A percentile compares a stretch with the other conserved stretches of the same genome.
These are phyloP conservation scores for Xiphophorus maculatus DNA, from an alignment of 2,113 vertebrate genomes.

Conservation along the genomic window DNA sequence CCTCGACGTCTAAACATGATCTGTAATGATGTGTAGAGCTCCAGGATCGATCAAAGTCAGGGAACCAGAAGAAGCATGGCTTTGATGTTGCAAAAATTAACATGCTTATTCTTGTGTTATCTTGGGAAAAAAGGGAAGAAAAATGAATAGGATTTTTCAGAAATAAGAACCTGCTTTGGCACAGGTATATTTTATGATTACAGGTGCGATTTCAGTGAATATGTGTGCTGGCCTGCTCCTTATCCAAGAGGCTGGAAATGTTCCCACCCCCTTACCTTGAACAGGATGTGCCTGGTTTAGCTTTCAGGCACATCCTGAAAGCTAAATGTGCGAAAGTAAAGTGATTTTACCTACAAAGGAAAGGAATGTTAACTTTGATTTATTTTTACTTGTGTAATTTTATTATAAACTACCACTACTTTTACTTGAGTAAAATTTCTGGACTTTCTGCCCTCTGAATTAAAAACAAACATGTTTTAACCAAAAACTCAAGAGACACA, in stretches of 20 bases:
- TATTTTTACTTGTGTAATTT: not conserved
- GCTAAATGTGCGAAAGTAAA: not conserved
- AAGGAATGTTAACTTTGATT: not conserved
- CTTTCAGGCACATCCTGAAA: not conserved
- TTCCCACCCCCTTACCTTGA: not conserved
- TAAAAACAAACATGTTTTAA: too few relatives aligned
- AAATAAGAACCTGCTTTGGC: slow-evolving; percentile 30
- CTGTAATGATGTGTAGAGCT: slow-evolving; percentile 55
- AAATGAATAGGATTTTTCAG: slow-evolving; percentile 53
- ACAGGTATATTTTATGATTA: slow-evolving; percentile 59
- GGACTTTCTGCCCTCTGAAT: too few relatives aligned
- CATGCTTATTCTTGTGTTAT: slow-evolving; percentile 68
- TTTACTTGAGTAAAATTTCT: too few relatives aligned
- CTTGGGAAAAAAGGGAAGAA: slow-evolving; percentile 35
- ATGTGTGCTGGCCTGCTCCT: slow-evolving; percentile 8
- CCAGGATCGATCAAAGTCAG: slow-evolving; percentile 60
- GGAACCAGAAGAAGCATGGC: slow-evolving; percentile 12
- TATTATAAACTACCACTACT: too few relatives aligned
- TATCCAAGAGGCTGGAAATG: not conserved
- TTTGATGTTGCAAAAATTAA: slow-evolving; percentile 74
- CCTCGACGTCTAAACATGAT: slow-evolving; percentile 42
- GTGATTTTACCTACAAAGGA: not conserved
- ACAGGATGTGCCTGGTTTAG: not conserved
- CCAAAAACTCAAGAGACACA: too few relatives aligned
- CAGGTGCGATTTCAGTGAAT: slow-evolving; percentile 38